A percentile compares a stretch with the other conserved stretches of the same genome.
phyloP scores from a whole-genome alignment of 92 coral and sea anemone genomes.

The Porites lobata region DNA sequence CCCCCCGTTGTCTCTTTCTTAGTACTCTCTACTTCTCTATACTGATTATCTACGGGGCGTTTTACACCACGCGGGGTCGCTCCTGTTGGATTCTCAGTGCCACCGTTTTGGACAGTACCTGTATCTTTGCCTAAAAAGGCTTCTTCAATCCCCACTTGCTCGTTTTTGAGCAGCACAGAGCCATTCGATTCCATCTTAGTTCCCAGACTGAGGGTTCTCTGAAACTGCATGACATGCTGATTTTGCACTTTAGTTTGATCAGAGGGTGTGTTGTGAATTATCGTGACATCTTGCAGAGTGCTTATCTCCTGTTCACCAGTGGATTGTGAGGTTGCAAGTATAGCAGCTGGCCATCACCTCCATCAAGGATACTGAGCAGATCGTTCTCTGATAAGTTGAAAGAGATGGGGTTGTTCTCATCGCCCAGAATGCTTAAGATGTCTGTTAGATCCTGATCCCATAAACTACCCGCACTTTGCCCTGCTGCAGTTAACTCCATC shows the following conservation, averaged over 20 bases:
- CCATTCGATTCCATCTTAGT: neutral
- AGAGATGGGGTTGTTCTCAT: too few species aligned
- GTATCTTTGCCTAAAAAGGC: neutral
- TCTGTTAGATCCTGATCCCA: too few species aligned
- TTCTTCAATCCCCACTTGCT: neutral
- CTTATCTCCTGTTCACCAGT: neutral
- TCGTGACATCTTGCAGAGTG: neutral
- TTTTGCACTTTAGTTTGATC: neutral
- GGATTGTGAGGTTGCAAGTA: neutral
- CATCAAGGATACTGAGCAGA: too few species aligned
- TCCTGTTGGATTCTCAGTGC: neutral
- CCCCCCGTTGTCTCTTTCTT: neutral
- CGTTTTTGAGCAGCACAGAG: neutral
- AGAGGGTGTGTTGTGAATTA: neutral
- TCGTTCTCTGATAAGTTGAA: too few species aligned
- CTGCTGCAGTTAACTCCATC: too few species aligned
- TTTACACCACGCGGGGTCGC: neutral
- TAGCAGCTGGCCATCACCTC: too few species aligned
- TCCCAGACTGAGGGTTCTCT: neutral
- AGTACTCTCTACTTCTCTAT: neutral
- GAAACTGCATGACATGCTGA: neutral
- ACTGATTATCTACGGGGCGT: neutral
- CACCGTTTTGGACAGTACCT: too few species aligned
- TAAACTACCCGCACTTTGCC: too few species aligned
- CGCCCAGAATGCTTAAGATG: too few species aligned